phyloP scores from a whole-genome alignment of 2,797 vertebrate species.

The Champsocephalus esox region DNA sequence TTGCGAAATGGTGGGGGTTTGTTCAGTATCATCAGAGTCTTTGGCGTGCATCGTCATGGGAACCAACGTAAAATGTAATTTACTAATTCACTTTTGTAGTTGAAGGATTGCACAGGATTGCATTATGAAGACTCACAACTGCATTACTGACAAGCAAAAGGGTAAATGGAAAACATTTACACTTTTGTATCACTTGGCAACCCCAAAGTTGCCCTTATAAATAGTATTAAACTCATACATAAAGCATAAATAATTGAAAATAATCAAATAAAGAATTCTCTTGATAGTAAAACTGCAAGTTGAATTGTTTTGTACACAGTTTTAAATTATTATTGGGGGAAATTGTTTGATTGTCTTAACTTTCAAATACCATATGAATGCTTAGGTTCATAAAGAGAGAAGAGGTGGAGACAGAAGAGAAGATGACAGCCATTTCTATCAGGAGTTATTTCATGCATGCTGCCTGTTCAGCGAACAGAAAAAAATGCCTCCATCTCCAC shows the following conservation, averaged over 20 bases:
- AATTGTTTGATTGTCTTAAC: constrained; percentile 11
- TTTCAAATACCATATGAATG: background rate
- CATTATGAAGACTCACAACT: background rate
- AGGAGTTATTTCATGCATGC: constrained; percentile 76
- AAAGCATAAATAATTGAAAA: background rate
- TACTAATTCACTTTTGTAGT: background rate
- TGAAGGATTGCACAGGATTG: background rate
- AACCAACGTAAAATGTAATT: background rate
- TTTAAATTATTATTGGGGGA: constrained; percentile 11
- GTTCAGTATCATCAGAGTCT: too few relatives aligned
- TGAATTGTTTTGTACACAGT: background rate
- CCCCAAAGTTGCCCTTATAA: background rate
- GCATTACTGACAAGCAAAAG: background rate
- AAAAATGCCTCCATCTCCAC: constrained; percentile 64
- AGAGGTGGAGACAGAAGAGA: constrained; percentile 27
- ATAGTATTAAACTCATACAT: background rate
- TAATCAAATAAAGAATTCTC: background rate
- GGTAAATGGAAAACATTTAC: background rate
- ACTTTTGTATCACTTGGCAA: background rate
- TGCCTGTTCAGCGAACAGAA: constrained; percentile 77
- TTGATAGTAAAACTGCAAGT: background rate
- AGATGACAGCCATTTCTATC: constrained; percentile 63
- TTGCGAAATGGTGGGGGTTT: background rate
- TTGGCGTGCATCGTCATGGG: background rate
- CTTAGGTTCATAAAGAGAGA: constrained; percentile 31